Evolutionary conservation across 2,888 invertebrate genomes (phyloP), one percentile per base, ranked within the genome.

Genomic region (Drosophila neotestacea): DNA sequence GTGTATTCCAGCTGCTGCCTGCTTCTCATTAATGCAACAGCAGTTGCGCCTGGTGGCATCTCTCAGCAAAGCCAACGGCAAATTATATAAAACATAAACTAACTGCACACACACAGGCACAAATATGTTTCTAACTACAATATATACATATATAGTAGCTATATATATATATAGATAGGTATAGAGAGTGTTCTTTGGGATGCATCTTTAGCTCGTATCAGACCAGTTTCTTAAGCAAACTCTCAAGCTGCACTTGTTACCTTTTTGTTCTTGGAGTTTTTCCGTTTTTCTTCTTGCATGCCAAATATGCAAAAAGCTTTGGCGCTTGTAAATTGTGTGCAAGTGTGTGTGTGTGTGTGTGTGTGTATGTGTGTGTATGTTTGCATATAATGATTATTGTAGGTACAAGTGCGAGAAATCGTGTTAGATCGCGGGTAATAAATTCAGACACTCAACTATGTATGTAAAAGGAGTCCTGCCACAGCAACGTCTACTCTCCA

Each of bases 361-460:
- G 55, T 48, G 46, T 66, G 47, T 73, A 63, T 72, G 59, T 77
- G 39, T 72, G 68, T 85, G 61, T 86, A 75, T 76, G 73, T 81
- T 71, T 81, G 81, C 82, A 85, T 84, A 85, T 89, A 90, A 90
- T 89, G 88, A 89, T 88, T 90, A 90, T 88, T 88, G 90, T 83
- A 90, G 88, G 89, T 90, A 90, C 90, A 90, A 90, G 91, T 90
- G 90, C 91, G 91, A 91, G 89, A 84, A 90, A 90, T 90, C 90
- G 90, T 91, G 90, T 90, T 91, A 90, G 90, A 91, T 91, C 89
- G 90, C 89, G 88, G 89, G 91, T 90, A 91, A 90, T 90, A 90
- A 90, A 90, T 90, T 90, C 83, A 85, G 90, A 90, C 90, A 87
- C 90, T 85, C 90, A 86, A 87, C 90, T 81, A 90, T 89, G 88